phyloP scores from a whole-genome alignment of 2,888 invertebrate genomes.

The Rhorus exstirpatorius region DNA sequence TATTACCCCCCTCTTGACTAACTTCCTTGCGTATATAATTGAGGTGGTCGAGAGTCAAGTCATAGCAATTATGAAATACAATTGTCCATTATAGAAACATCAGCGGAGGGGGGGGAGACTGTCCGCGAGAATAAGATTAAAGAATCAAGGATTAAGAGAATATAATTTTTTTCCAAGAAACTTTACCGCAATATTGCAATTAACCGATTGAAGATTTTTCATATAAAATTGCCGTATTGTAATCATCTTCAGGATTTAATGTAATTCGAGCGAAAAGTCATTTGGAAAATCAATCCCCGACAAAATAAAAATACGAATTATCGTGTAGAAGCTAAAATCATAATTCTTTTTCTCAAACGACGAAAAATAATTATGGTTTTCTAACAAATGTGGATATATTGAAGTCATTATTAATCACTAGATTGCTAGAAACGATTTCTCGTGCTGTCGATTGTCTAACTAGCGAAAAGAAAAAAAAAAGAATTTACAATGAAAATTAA shows the following conservation, averaged over 20 bases:
- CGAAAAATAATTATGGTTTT: too few species aligned
- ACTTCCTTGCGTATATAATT: constrained; percentile 7
- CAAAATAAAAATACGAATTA: background rate
- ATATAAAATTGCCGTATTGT: background rate
- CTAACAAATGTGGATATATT: too few species aligned
- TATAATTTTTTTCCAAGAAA: background rate
- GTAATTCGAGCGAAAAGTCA: background rate
- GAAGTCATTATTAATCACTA: too few species aligned
- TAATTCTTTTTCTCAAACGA: background rate
- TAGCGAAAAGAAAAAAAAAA: too few species aligned
- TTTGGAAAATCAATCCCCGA: background rate
- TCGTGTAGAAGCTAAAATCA: background rate
- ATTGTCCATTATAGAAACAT: constrained; percentile 27
- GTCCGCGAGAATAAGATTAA: background rate
- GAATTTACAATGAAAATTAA: too few species aligned
- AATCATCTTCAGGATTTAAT: background rate
- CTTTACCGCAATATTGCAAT: constrained; percentile 4
- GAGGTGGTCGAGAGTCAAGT: constrained; percentile 24
- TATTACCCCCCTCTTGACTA: constrained; percentile 9
- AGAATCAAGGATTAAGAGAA: background rate
- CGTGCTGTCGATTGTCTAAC: too few species aligned
- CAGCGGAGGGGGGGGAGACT: background rate
- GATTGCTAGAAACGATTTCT: too few species aligned
- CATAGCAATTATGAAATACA: constrained; percentile 22
- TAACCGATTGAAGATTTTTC: background rate